Base-by-base conservation (phyloP, 2,888 invertebrate genomes). In the Lucinisca nassula region DNA sequence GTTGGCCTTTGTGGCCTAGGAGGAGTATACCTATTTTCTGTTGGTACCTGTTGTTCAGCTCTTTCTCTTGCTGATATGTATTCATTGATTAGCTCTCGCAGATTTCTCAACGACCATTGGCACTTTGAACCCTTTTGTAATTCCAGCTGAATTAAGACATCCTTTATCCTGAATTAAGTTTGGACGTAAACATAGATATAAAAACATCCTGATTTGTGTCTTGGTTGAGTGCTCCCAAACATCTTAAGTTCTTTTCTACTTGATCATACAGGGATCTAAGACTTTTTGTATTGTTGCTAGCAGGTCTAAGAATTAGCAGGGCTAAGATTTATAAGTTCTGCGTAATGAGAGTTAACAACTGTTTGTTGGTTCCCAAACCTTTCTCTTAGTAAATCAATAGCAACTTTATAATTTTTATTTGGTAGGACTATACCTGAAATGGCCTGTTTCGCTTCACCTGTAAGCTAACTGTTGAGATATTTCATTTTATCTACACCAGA, bases 171-270 rank as follows among this genome's bases (percentile, higher is more conserved):
- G n/a, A n/a, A n/a, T n/a, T 81, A 72, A 82, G 6, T 37, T 67
- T 80, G 17, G 76, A 27, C 17, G 32, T 80, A 24, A 81, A 37
- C 51, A 80, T 77, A 27, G 80, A 80, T 17, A 85, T 37, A 77
- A 80, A 85, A 30, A 85, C 55, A 14, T 81, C 67, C 61, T 85
- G 85, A 27, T 81, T 37, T 8, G 74, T 58, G 24, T 82, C 70
- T 58, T 85, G 78, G 37, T 45, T 45, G 8, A 85, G 37, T 0
- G 72, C 73, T 38, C 78, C 67, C 24, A 79, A 24, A 67, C 79
- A 67, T 45, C 79, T 30, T 10, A 61, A 14, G 24, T 79, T 27
- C 35, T 79, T 58, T 35, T 77, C 77, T 14, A 58, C 14, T 37
- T 77, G 24, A n/a, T 73, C 73, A 73, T 73, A 40, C 10, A 73